Conservation (phyloP, 2,888 invertebrate genomes). For the Drosophila demipolita region DNA sequence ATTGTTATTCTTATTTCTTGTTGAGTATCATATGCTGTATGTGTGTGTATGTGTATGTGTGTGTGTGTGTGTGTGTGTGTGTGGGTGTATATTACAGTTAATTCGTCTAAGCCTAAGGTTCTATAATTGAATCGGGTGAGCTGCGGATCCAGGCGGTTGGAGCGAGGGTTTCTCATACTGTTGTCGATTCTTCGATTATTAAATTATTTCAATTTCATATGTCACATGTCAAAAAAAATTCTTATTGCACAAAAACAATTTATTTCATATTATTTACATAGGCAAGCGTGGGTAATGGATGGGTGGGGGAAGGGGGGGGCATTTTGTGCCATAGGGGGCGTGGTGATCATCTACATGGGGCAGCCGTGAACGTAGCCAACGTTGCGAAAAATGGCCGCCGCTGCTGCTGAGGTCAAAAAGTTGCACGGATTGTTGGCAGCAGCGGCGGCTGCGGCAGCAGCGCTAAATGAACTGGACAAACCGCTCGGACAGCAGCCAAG, state of each 20-base stretch:
- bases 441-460: slow-evolving; percentile 75
- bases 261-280: slow-evolving; percentile 56
- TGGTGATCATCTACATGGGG: slow-evolving; percentile 86
- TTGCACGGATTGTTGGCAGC: slow-evolving; percentile 86
- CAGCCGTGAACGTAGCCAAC: slow-evolving; percentile 91
- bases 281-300: slow-evolving; percentile 41
- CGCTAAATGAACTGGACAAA: slow-evolving; percentile 76
- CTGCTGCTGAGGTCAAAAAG: slow-evolving; percentile 88
- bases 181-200: slow-evolving; percentile 20
- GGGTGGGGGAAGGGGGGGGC: background rate
- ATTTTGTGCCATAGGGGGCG: background rate
- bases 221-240: background rate
- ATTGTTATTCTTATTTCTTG: slow-evolving; percentile 28
- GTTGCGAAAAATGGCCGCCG: slow-evolving; percentile 90
- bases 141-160: background rate
- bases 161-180: slow-evolving; percentile 1
- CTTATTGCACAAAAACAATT: slow-evolving; percentile 69
- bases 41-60: slow-evolving; percentile 3
- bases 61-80: slow-evolving; percentile 6
- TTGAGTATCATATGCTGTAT: slow-evolving; percentile 17
- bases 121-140: slow-evolving; percentile 32
- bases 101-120: slow-evolving; percentile 68
- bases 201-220: slow-evolving; percentile 1
- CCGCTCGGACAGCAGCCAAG: slow-evolving; percentile 84
- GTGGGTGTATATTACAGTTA: slow-evolving; percentile 66